Evolutionary conservation across 64 coral and sea anemone genomes (phyloP).

Genomic region (Montipora sp.): DNA sequence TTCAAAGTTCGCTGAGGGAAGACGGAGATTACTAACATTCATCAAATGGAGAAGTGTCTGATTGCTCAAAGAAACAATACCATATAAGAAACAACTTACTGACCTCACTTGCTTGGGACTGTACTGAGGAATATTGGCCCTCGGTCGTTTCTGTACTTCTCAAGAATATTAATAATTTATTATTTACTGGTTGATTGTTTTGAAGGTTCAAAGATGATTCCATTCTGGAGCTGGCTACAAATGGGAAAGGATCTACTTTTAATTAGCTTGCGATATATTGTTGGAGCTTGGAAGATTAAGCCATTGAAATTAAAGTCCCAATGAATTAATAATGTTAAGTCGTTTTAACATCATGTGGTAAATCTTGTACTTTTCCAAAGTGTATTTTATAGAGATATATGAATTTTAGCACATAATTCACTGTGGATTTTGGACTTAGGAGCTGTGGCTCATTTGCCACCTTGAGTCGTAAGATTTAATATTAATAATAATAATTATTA

Average conservation of each 20-base stretch:
- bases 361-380: neutral
- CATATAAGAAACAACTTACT: no score
- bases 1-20: no score
- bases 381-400: neutral
- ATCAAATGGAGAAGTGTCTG: no score
- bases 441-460: neutral
- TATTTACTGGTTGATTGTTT: neutral
- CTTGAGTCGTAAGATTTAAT: no score
- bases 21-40: no score
- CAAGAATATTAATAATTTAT: no score
- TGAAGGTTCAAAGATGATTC: slow-evolving; percentile 97
- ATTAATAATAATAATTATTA: no score
- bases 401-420: neutral
- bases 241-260: slow-evolving; percentile 95
- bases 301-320: slow-evolving; percentile 75
- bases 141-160: no score
- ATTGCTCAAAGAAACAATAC: no score
- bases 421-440: neutral
- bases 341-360: neutral
- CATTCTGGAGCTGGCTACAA: slow-evolving; percentile 95
- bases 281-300: slow-evolving; percentile 90
- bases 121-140: no score
- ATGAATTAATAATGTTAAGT: slow-evolving; percentile 3
- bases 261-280: slow-evolving; percentile 84
- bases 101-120: no score